Evolutionary conservation across 2,797 vertebrate species (phyloP).

Genomic region (Vireo griseus): DNA sequence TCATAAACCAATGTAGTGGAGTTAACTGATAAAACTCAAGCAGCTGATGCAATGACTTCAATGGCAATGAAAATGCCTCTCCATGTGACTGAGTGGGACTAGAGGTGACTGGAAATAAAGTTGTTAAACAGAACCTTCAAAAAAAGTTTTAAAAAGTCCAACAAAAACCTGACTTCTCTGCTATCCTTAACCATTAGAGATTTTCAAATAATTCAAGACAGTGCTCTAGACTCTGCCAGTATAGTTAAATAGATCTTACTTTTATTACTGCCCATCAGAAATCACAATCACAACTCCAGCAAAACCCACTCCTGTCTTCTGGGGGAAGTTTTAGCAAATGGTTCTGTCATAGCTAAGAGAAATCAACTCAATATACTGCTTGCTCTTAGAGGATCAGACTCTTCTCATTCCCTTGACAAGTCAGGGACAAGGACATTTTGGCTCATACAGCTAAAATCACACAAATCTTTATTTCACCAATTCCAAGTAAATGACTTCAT

Average conservation of each 20-base stretch:
- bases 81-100: not conserved
- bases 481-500: not conserved
- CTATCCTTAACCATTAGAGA: not conserved
- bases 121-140: not conserved
- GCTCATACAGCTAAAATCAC: not conserved
- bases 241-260: conserved; percentile 22
- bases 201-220: conserved; percentile 13
- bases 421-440: conserved; percentile 1
- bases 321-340: conserved; percentile 30
- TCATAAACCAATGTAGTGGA: not conserved
- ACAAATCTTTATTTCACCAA: conserved; percentile 13
- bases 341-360: conserved; percentile 45
- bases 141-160: not conserved
- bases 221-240: not conserved
- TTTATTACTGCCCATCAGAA: conserved; percentile 52
- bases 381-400: conserved; percentile 21
- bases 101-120: not conserved
- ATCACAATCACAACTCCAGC: conserved; percentile 28
- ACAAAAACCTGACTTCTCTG: not conserved
- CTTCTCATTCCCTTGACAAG: conserved; percentile 3
- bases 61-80: not conserved
- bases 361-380: conserved; percentile 57
- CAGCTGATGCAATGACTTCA: not conserved
- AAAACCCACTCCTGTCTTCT: conserved; percentile 26
- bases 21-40: not conserved